Evolutionary conservation across 2,888 invertebrate species (phyloP).

Genomic region (Patella ulyssiponensis): DNA sequence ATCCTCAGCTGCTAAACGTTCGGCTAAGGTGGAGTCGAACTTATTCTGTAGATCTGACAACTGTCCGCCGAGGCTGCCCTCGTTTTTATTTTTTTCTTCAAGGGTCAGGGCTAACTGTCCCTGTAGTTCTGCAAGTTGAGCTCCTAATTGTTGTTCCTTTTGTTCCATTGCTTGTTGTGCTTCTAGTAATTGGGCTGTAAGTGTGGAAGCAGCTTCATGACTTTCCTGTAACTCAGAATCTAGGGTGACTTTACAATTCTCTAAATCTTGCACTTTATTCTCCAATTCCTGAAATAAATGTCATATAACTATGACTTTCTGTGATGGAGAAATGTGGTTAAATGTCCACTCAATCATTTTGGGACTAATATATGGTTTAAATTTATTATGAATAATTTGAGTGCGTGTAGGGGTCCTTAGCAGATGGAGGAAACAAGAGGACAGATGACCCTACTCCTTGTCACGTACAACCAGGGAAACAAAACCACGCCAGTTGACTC

Average conservation of each 20-base stretch:
- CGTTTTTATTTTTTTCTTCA: conserved; percentile 51
- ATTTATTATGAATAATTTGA: too few relatives aligned
- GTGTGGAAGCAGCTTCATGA: conserved; percentile 30
- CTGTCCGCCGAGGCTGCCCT: conserved; percentile 44
- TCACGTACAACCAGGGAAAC: too few relatives aligned
- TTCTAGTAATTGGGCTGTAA: conserved; percentile 30
- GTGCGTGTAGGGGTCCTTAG: too few relatives aligned
- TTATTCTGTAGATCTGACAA: conserved; percentile 48
- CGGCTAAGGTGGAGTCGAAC: conserved; percentile 29
- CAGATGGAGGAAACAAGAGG: too few relatives aligned
- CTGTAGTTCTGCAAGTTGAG: conserved; percentile 58
- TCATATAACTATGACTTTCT: not conserved
- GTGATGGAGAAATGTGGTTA: not conserved
- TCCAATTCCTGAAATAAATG: conserved; percentile 62
- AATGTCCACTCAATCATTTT: too few relatives aligned
- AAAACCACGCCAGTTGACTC: too few relatives aligned
- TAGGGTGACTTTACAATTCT: conserved; percentile 54
- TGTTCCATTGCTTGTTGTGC: conserved; percentile 18
- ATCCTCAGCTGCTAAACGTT: conserved; percentile 1
- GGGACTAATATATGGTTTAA: too few relatives aligned
- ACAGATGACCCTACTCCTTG: too few relatives aligned
- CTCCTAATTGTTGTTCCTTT: conserved; percentile 67
- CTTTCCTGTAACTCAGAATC: conserved; percentile 46
- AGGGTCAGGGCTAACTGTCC: conserved; percentile 45
- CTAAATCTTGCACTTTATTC: conserved; percentile 64